These are phyloP conservation scores for Dromas ardeola DNA, from an alignment of 2,113 vertebrate genomes.

Conservation along the genomic window DNA sequence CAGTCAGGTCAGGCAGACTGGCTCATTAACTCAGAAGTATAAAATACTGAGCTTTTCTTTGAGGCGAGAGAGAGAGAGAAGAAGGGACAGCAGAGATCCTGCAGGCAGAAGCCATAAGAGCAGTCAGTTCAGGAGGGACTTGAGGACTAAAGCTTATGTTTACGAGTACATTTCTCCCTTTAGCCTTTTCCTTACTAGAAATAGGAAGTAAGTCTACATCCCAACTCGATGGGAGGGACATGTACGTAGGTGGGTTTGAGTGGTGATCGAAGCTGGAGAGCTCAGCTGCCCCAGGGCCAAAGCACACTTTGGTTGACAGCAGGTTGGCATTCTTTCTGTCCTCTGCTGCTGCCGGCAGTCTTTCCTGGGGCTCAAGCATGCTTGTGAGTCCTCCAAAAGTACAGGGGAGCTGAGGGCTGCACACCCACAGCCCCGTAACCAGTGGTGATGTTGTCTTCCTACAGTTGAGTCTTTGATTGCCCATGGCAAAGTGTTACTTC, in stretches of 20 bases:
- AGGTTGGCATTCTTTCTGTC: background rate
- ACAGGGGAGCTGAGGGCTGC: background rate
- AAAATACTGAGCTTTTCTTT: background rate
- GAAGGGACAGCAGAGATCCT: background rate
- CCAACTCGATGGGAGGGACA: background rate
- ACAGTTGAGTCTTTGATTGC: background rate
- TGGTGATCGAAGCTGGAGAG: background rate
- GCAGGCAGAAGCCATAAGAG: background rate
- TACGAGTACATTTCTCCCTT: background rate
- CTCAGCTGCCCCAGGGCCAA: background rate
- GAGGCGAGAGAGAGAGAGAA: background rate
- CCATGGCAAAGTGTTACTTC: background rate
- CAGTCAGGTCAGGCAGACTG: background rate
- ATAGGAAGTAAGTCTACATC: background rate
- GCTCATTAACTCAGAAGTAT: conserved; percentile 24
- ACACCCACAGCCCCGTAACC: background rate
- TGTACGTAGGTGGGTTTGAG: background rate
- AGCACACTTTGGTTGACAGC: background rate
- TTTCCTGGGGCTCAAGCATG: background rate
- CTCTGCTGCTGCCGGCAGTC: background rate
- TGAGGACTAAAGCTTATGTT: background rate
- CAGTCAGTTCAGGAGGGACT: background rate
- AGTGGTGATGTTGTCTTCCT: background rate
- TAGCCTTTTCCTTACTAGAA: background rate
- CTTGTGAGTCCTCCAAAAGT: background rate